Base-by-base conservation (phyloP, 2,797 vertebrate genomes). In the Alectoris magna region DNA sequence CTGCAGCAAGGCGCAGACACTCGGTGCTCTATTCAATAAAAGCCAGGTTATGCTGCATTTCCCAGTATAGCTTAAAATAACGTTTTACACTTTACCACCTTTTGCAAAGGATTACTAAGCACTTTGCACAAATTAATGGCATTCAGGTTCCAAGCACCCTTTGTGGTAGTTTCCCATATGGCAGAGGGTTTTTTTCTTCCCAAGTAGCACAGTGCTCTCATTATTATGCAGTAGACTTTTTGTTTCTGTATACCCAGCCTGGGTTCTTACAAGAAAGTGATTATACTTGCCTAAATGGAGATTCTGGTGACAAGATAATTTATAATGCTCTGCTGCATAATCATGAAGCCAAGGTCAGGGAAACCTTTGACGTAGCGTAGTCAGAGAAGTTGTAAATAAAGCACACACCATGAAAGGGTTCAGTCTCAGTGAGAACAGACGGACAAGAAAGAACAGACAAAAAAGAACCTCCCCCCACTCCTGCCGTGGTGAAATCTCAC, bases 291-390 rank as follows among this genome's bases (percentile, higher is more conserved):
- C 84, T 92, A 95, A 95, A 95, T 63, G 81, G 94, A 87, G 88
- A 90, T 91, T 58, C 72, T 91, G 81, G 88, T 80, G 96, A 94
- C 95, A 89, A 96, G 94, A 96, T 96, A 96, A 95, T 96, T 95
- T 96, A 96, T 91, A 95, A 63, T 0, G 29, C 78, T 87, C 72
- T 87, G 92, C 89, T 96, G 94, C 84, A 93, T 91, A 96, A 96
- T 94, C 82, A 94, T 41, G 67, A 88, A 96, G 90, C 69, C 72
- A 93, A 96, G 95, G 95, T 95, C 94, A 95, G 77, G 88, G 80
- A 79, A 95, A 91, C 71, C 70, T 95, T 88, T 88, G 83, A 91
- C 60, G 80, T 27, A 66, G 90, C 55, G 46, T 21, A 56, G 69
- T 51, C 75, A 81, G 91, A 90, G 90, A 87, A 87, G 88, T 5